Conservation (phyloP, 2,113 vertebrate genomes). For the Heptranchias perlo region DNA sequence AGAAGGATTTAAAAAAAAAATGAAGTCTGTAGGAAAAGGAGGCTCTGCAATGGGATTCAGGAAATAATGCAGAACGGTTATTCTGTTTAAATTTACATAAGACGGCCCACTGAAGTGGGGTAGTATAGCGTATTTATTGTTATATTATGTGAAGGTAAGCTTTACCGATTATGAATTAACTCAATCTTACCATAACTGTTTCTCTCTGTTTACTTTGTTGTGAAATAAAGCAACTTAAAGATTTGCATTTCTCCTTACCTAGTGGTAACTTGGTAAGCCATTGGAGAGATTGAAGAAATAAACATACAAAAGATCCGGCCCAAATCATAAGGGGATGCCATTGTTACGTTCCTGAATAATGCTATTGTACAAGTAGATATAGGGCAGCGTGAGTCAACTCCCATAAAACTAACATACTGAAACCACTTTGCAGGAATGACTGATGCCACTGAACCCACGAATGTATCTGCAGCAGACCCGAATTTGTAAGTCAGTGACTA, state of each 20-base stretch:
- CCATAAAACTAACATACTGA: background rate
- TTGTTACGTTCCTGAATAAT: background rate
- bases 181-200: too few relatives aligned
- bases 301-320: too few relatives aligned
- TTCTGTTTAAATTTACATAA: background rate
- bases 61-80: background rate
- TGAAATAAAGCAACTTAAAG: too few relatives aligned
- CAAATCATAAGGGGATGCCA: background rate
- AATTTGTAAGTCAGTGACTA: background rate
- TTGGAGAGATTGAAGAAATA: too few relatives aligned
- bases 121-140: too few relatives aligned
- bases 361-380: background rate
- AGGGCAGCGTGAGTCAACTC: background rate
- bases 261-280: too few relatives aligned
- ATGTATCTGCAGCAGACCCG: background rate
- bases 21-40: background rate
- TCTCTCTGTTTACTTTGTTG: too few relatives aligned
- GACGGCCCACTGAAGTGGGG: too few relatives aligned
- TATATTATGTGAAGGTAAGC: too few relatives aligned
- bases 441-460: background rate
- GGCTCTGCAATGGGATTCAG: background rate
- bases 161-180: too few relatives aligned
- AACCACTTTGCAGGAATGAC: background rate
- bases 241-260: too few relatives aligned
- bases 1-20: background rate